These are phyloP conservation scores for Pantherophis alleghaniensis DNA, from an alignment of 2,797 vertebrate species.

Conservation along the genomic window DNA sequence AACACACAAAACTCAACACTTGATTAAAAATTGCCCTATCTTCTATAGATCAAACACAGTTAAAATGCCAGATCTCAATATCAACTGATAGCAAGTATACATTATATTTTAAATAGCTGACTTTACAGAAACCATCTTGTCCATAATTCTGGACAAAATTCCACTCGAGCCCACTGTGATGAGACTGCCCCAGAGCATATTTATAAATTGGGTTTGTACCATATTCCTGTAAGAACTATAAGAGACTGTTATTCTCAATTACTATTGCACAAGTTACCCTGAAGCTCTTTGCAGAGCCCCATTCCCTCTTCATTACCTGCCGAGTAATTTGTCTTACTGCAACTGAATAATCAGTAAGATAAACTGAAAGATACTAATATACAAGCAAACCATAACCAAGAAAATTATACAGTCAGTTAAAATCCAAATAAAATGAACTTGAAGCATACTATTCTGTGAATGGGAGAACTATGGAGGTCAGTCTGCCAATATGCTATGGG, in stretches of 20 bases:
- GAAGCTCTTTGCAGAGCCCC: neutral
- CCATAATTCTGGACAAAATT: neutral
- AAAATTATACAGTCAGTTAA: neutral
- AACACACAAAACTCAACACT: neutral
- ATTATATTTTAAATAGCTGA: neutral
- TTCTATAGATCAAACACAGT: neutral
- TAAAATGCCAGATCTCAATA: neutral
- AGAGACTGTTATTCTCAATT: neutral
- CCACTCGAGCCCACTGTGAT: neutral
- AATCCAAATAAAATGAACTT: neutral
- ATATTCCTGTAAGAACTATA: neutral
- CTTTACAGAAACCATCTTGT: neutral
- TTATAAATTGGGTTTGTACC: neutral
- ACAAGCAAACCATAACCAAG: neutral
- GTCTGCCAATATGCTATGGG: neutral
- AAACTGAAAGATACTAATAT: neutral
- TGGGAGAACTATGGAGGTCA: neutral
- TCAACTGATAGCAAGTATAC: neutral
- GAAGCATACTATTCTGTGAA: neutral
- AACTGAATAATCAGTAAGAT: neutral
- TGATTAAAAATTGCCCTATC: neutral
- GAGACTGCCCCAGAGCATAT: neutral
- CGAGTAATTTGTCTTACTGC: neutral
- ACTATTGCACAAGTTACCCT: neutral
- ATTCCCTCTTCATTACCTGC: neutral